Evolutionary conservation across 2,888 invertebrate genomes (phyloP), one percentile per base, ranked within the genome.

Genomic region (Drosophila neotestacea): DNA sequence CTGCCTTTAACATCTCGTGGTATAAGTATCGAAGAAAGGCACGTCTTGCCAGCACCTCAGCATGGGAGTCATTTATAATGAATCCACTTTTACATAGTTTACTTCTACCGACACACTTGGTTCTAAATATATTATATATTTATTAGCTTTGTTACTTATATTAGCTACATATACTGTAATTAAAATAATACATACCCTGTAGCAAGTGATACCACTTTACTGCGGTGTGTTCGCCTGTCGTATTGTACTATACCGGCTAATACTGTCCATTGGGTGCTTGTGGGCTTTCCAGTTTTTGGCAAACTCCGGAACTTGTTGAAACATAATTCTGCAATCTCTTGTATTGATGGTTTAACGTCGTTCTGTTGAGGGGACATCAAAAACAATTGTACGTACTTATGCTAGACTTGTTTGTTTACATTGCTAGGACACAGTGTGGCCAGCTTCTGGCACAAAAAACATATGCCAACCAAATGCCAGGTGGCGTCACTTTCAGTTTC

Each of bases 21-120:
- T 96, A 95, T 3, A 97, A 90, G 91, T 96, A 98, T 68, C 96
- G 93, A 27, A 98, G 81, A 87, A 98, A 96, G 0, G 95, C 96
- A 81, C 98, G 94, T 79, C 98, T 94, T 6, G 97, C 96, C 55
- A 98, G 93, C 28, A 98, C 94, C 93, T 99, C 98, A 1, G 98
- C 98, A 93, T 99, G 98, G 41, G 97, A 97, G 92, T 99, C 98
- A 90, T 97, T 97, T 11, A 99, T 87, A 69, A 96, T 93, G 81
- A 95, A 94, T 1, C 98, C 98, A 32, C 91, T 91, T 2, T 93
- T 86, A 58, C 95, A 95, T 93, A 96, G 93, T 91, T 95, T 94
- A 4, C 93, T 92, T 62, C 94, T 93, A 1, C 98, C 98, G 73
- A 98, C 94, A 92, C 98, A 98, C 93, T 98, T 98, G 0, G 98